These are phyloP conservation scores for Chaetorhynchus papuensis DNA, from an alignment of 2,113 vertebrate genomes.

Conservation along the genomic window DNA sequence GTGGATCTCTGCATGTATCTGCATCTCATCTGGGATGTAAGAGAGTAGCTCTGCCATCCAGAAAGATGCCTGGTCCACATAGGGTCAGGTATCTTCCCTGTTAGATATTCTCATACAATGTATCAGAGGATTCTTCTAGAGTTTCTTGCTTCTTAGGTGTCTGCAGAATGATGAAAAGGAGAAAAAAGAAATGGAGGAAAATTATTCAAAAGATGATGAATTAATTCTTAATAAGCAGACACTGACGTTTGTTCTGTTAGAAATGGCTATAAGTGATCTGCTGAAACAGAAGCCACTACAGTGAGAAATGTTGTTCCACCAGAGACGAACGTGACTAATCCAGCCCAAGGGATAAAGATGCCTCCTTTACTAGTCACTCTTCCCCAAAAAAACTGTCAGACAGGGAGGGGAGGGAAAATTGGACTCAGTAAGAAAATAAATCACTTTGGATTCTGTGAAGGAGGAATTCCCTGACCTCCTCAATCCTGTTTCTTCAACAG, in stretches of 20 bases:
- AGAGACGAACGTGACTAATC: constrained; percentile 41
- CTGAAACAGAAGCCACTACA: constrained; percentile 1
- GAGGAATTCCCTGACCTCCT: constrained; percentile 66
- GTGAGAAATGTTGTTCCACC: constrained; percentile 26
- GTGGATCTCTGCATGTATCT: not conserved
- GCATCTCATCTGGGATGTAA: not conserved
- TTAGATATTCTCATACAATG: constrained; percentile 58
- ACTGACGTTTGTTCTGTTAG: not conserved
- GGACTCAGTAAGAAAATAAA: constrained; percentile 57
- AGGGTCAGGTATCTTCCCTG: not conserved
- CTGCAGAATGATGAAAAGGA: constrained; percentile 39
- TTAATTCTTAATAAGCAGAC: constrained; percentile 47
- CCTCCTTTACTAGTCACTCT: constrained; percentile 52
- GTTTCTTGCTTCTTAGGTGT: constrained; percentile 3
- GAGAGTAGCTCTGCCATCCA: not conserved
- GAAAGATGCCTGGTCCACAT: not conserved
- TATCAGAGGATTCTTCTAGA: constrained; percentile 30
- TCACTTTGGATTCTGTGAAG: constrained; percentile 52
- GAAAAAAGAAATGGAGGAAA: constrained; percentile 25
- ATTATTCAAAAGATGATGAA: constrained; percentile 29
- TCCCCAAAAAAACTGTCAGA: constrained; percentile 47
- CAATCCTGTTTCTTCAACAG: constrained; percentile 57
- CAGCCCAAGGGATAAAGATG: constrained; percentile 52
- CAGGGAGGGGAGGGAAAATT: constrained; percentile 36
- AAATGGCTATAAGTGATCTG: constrained; percentile 21